Base-by-base conservation (phyloP, 1,140 invertebrate genomes). In the Saccostrea glomerata region DNA sequence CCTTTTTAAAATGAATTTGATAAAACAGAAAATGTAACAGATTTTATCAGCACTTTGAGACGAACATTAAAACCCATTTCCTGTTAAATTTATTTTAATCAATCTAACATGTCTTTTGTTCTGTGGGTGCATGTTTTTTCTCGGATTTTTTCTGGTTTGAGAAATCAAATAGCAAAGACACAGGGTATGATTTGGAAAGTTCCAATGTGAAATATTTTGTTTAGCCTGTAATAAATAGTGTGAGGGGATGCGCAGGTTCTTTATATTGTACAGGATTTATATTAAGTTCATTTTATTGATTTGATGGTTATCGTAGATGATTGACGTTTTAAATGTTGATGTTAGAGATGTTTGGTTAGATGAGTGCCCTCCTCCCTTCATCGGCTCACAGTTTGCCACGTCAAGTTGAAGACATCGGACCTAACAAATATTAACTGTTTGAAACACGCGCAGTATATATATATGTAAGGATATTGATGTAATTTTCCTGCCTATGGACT, bases 21-120 rank as follows among this genome's bases (percentile, higher is more conserved):
- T 66, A 66, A 66, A 66, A 66, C 7, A n/a, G 60, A 66, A 66
- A 20, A 20, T 23, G 23, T 77, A 25, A 15, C 23, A 77, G 70
- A 77, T 77, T 77, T 77, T 77, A 77, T 77, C 70, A 77, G 25
- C 30, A 36, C 70, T 77, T 36, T 77, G 11, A 77, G 25, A 36
- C 5, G 9, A 30, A 77, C 70, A 77, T 77, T 77, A 77, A 77
- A 77, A 77, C 15, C 70, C 70, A 77, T 77, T 77, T 77, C 70
- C 70, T 77, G 70, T 77, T 63, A n/a, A 63, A 63, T 63, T 63
- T 25, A 77, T 77, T 36, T 36, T 7, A 77, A 30, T 77, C 13
- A 77, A 77, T 15, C 23, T 30, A 77, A 30, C 7, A 2, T 30
- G 30, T 77, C 70, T 4, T 30, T 25, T 77, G 23, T 77, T 30